A percentile compares a stretch with the other conserved stretches of the same genome.
phyloP scores from a whole-genome alignment of 2,797 vertebrate genomes.

The Atherinosoma microstoma region DNA sequence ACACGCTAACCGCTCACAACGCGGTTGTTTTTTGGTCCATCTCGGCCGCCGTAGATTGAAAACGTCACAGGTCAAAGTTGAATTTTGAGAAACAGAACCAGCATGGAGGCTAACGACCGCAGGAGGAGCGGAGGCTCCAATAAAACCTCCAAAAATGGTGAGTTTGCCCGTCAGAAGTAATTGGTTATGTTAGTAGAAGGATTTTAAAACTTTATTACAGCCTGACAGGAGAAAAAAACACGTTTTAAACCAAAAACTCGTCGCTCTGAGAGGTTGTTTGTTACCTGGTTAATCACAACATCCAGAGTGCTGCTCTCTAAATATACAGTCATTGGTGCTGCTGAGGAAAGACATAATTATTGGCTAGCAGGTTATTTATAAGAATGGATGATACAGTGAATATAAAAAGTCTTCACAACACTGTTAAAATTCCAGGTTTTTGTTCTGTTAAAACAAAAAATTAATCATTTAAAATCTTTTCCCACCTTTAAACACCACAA shows the following conservation, averaged over 20 bases:
- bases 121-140: background rate
- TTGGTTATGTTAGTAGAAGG: accelerated
- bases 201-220: background rate
- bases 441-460: no score
- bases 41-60: slow-evolving; percentile 60
- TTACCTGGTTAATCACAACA: background rate
- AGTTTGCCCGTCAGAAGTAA: accelerated
- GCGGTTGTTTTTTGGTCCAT: slow-evolving; percentile 22
- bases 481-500: no score
- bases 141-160: slow-evolving; percentile 73
- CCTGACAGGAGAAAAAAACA: background rate
- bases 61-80: slow-evolving; percentile 72
- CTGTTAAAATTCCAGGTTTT: no score
- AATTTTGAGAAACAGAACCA: slow-evolving; percentile 34
- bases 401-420: no score
- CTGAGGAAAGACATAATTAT: no score
- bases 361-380: no score
- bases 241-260: background rate
- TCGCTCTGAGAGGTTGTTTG: background rate
- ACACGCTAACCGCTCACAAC: background rate
- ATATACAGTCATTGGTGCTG: no score
- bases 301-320: no score
- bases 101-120: slow-evolving; percentile 68
- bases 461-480: no score
- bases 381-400: no score